Percentiles rank a stretch among this genome's conserved stretches.
Conservation (phyloP, 2,888 invertebrate genomes). For the Corbicula japonica region DNA sequence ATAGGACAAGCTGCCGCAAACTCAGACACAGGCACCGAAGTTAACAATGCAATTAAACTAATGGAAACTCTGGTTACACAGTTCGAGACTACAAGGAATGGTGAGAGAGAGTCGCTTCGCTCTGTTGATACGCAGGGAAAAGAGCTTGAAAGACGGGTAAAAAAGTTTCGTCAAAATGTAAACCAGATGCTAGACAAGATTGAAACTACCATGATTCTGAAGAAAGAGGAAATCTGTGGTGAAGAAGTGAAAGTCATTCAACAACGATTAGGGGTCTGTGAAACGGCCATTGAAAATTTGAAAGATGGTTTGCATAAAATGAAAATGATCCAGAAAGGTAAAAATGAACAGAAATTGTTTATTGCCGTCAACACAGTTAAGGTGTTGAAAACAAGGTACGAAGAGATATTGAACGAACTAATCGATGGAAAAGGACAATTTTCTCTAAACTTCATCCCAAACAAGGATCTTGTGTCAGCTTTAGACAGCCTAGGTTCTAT, state of each 20-base stretch:
- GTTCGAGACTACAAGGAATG: slow-evolving; percentile 37
- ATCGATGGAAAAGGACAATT: slow-evolving; percentile 43
- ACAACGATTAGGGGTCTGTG: slow-evolving; percentile 45
- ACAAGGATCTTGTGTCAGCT: slow-evolving; percentile 34
- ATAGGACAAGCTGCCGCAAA: slow-evolving; percentile 41
- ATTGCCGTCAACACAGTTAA: slow-evolving; percentile 41
- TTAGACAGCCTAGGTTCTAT: slow-evolving; percentile 58
- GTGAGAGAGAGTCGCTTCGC: slow-evolving; percentile 37
- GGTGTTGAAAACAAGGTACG: slow-evolving; percentile 39
- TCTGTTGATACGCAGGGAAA: slow-evolving; percentile 43
- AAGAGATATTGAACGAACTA: slow-evolving; percentile 46
- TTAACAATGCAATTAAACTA: slow-evolving; percentile 14
- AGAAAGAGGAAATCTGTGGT: slow-evolving; percentile 47
- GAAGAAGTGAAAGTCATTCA: slow-evolving; percentile 43
- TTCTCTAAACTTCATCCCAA: slow-evolving; percentile 49
- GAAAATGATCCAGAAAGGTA: slow-evolving; percentile 28
- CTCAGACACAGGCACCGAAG: not conserved
- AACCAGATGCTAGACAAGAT: slow-evolving; percentile 51
- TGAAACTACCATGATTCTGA: slow-evolving; percentile 45
- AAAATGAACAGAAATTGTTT: slow-evolving; percentile 40
- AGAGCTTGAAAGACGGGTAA: slow-evolving; percentile 41
- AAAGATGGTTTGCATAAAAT: slow-evolving; percentile 36
- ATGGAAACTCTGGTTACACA: slow-evolving; percentile 40
- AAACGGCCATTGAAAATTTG: slow-evolving; percentile 43
- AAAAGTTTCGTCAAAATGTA: slow-evolving; percentile 51